Percentiles rank a stretch among this genome's conserved stretches.
phyloP scores from a whole-genome alignment of 1,140 invertebrate genomes.

The Phocides pigmalion region DNA sequence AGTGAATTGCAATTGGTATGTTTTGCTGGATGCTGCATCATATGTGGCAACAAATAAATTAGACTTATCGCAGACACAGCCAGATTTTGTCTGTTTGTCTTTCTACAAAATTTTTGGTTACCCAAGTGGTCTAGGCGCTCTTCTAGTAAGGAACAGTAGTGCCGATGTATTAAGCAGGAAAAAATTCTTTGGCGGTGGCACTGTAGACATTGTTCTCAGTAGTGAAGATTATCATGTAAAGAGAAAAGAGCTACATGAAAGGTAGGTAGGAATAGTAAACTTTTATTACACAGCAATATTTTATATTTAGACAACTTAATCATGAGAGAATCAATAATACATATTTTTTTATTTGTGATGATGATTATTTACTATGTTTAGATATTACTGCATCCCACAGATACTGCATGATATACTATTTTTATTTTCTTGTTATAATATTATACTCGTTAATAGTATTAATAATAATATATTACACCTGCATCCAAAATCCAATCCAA shows the following conservation, averaged over 20 bases:
- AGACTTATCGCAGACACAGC: slow-evolving; percentile 88
- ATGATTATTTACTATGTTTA: too few relatives aligned
- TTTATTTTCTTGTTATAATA: too few relatives aligned
- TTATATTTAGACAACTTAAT: too few relatives aligned
- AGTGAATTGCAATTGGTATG: slow-evolving; percentile 87
- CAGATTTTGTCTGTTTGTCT: slow-evolving; percentile 96
- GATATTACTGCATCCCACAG: too few relatives aligned
- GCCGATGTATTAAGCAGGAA: slow-evolving; percentile 86
- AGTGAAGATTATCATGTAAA: slow-evolving; percentile 88
- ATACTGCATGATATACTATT: too few relatives aligned
- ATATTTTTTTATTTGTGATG: too few relatives aligned
- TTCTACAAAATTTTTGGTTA: slow-evolving; percentile 99
- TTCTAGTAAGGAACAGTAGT: slow-evolving; percentile 91
- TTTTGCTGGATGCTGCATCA: slow-evolving; percentile 94
- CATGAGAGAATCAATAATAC: too few relatives aligned
- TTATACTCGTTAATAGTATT: too few relatives aligned
- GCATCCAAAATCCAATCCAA: too few relatives aligned
- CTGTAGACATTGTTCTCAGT: slow-evolving; percentile 92
- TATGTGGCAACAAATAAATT: slow-evolving; percentile 92
- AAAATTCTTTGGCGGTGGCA: slow-evolving; percentile 96
- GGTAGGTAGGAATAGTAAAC: slow-evolving; percentile 79
- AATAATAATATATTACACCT: too few relatives aligned
- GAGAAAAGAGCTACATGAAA: slow-evolving; percentile 87
- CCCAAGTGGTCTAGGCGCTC: slow-evolving; percentile 96
- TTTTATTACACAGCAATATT: neutral